phyloP scores from a whole-genome alignment of 2,888 invertebrate species.

The Eustalomyia histrio region DNA sequence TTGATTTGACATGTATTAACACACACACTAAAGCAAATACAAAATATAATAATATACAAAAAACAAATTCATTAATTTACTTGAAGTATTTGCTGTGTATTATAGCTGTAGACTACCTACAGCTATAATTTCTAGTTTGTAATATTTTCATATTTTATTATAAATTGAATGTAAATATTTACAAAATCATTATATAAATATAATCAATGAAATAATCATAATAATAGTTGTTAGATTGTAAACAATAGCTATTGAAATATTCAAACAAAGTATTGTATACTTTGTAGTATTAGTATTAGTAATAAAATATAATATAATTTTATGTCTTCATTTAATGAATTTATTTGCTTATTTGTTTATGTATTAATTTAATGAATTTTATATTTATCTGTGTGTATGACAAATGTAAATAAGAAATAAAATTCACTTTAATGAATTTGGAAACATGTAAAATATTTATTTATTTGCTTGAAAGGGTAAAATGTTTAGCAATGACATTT shows the following conservation, averaged over 20 bases:
- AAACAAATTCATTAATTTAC: slow-evolving; percentile 51
- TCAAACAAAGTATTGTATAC: not conserved
- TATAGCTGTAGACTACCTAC: not conserved
- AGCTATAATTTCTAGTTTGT: slow-evolving; percentile 11
- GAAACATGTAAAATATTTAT: too few relatives aligned
- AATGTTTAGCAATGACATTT: too few relatives aligned
- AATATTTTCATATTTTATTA: slow-evolving; percentile 50
- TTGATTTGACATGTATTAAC: too few relatives aligned
- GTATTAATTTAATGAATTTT: not conserved
- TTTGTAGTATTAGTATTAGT: not conserved
- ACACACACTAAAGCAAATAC: slow-evolving; percentile 34
- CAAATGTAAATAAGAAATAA: not conserved
- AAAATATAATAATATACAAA: too few relatives aligned
- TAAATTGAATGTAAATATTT: slow-evolving; percentile 56
- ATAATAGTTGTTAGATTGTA: slow-evolving; percentile 24
- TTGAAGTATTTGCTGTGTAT: slow-evolving; percentile 34
- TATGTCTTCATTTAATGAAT: not conserved
- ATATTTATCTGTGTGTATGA: not conserved
- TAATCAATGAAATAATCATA: slow-evolving; percentile 45
- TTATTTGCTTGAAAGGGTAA: too few relatives aligned
- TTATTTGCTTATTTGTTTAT: not conserved
- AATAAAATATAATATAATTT: not conserved
- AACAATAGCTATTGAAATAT: too few relatives aligned
- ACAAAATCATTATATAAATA: slow-evolving; percentile 45
- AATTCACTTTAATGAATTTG: not conserved